A percentile compares a stretch with the other conserved stretches of the same genome.
Conservation (phyloP, 2,888 invertebrate genomes). For the Lottia scabra region DNA sequence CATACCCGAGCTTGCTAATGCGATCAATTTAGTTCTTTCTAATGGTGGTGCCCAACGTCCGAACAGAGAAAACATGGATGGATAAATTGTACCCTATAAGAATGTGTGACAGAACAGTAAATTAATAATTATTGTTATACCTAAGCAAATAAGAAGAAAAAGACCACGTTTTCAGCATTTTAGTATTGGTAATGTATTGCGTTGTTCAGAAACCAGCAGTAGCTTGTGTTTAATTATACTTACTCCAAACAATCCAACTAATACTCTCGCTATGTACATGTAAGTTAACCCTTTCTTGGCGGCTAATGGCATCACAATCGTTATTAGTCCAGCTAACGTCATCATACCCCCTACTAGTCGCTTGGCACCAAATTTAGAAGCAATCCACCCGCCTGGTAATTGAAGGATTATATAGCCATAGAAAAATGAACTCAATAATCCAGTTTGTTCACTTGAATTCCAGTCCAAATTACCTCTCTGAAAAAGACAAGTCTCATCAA, state of each 20-base stretch:
- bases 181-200: too few relatives aligned
- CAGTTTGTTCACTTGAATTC: constrained; percentile 25
- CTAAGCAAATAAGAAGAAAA: too few relatives aligned
- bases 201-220: too few relatives aligned
- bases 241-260: constrained; percentile 32
- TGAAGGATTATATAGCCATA: constrained; percentile 28
- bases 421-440: constrained; percentile 32
- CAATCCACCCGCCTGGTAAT: constrained; percentile 31
- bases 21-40: constrained; percentile 72
- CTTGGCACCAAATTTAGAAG: constrained; percentile 28
- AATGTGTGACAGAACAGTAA: too few relatives aligned
- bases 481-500: not conserved
- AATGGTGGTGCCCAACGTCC: constrained; percentile 92
- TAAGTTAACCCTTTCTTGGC: constrained; percentile 21
- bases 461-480: constrained; percentile 29
- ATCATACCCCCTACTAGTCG: constrained; percentile 26
- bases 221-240: not conserved
- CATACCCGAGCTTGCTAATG: constrained; percentile 55
- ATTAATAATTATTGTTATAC: too few relatives aligned
- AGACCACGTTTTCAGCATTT: too few relatives aligned
- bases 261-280: constrained; percentile 24
- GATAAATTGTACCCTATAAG: constrained; percentile 80
- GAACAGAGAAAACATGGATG: constrained; percentile 94
- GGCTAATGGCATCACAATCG: constrained; percentile 26
- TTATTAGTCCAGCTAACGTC: constrained; percentile 16